Evolutionary conservation across 2,888 invertebrate genomes (phyloP).

Genomic region (Halocaridina rubra): DNA sequence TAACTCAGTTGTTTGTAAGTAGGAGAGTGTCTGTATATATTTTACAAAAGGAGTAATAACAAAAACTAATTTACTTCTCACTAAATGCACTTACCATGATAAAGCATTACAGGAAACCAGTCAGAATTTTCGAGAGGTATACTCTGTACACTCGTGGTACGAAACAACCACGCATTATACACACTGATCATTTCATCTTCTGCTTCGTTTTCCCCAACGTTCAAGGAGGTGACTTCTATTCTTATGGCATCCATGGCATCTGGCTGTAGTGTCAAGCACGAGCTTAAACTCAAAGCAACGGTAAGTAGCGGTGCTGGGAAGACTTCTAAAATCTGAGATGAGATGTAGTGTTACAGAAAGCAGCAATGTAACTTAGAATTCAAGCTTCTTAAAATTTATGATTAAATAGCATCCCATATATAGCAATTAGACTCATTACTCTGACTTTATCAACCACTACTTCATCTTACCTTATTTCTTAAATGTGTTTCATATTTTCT

Average conservation of each 20-base stretch:
- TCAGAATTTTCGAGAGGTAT: background rate
- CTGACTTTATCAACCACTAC: no score
- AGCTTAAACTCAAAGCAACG: background rate
- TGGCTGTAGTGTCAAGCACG: background rate
- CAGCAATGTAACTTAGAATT: no score
- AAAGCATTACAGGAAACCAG: conserved; percentile 39
- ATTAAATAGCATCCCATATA: no score
- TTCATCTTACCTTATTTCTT: background rate
- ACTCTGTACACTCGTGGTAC: background rate
- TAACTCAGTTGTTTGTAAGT: no score
- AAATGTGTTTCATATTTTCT: background rate
- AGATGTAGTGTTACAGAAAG: no score
- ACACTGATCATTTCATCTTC: conserved; percentile 9
- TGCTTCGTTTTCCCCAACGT: background rate
- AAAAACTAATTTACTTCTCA: no score
- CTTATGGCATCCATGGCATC: background rate
- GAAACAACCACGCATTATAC: conserved; percentile 17
- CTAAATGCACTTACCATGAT: conserved; percentile 5
- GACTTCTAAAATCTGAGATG: background rate
- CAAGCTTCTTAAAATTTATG: no score
- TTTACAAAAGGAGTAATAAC: background rate
- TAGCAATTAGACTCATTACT: no score
- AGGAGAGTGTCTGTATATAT: background rate
- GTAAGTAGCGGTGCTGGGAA: background rate
- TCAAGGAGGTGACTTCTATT: conserved; percentile 7